These are phyloP conservation scores for Catostomus latipinnis DNA, from an alignment of 2,797 vertebrate species.

Conservation along the genomic window DNA sequence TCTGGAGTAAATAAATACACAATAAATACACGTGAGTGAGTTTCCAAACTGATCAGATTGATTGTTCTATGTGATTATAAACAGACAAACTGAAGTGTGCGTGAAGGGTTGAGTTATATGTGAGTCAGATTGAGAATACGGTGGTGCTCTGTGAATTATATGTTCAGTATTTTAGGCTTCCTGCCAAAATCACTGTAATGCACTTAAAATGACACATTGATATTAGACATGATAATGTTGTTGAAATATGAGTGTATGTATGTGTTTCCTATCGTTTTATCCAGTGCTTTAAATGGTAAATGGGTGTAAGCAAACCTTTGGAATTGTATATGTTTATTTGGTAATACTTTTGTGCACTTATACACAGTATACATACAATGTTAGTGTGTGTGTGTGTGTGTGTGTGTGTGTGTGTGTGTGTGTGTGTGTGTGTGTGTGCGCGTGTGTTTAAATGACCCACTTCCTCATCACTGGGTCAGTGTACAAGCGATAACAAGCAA, in stretches of 20 bases:
- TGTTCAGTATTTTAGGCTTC: constrained; percentile 59
- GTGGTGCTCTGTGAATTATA: constrained; percentile 45
- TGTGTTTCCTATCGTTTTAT: constrained; percentile 50
- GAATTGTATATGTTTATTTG: constrained; percentile 28
- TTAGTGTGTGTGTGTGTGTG: too few species aligned
- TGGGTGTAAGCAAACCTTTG: constrained; percentile 17
- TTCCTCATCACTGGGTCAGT: constrained; percentile 22
- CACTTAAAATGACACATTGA: constrained; percentile 55
- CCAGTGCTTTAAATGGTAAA: constrained; percentile 47
- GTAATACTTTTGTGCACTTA: constrained; percentile 11
- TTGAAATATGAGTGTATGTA: constrained; percentile 44
- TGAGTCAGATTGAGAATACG: constrained; percentile 14
- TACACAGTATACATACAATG: constrained; percentile 5
- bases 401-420: background rate
- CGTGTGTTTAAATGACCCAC: constrained; percentile 13
- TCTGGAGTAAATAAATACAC: constrained; percentile 17
- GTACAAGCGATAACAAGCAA: constrained; percentile 7
- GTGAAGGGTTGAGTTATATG: constrained; percentile 13
- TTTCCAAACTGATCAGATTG: constrained; percentile 25
- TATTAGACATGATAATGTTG: constrained; percentile 42
- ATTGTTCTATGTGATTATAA: constrained; percentile 38
- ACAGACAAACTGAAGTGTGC: background rate
- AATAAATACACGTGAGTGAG: constrained; percentile 4
- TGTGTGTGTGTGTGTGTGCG: background rate
- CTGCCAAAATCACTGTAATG: constrained; percentile 61